Evolutionary conservation across 2,113 vertebrate genomes (phyloP).

Genomic region (Asarcornis scutulata): DNA sequence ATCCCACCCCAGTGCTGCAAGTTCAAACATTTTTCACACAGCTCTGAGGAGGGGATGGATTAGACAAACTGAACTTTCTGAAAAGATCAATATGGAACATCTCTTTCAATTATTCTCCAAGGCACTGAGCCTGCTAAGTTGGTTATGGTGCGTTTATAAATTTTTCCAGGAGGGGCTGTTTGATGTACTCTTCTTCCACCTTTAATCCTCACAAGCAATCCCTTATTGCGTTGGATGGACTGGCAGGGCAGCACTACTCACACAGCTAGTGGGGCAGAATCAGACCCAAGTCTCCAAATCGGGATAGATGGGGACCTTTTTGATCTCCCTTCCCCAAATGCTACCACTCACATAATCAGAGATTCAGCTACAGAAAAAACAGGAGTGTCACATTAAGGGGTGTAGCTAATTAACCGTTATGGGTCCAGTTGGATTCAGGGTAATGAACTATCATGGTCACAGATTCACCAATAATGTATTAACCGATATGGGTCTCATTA

Average conservation of each 20-base stretch:
- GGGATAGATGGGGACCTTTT: neutral
- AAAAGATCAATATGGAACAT: conserved; percentile 74
- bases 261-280: neutral
- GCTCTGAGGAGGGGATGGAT: conserved; percentile 57
- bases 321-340: neutral
- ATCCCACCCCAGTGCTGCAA: conserved; percentile 16
- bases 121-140: conserved; percentile 60
- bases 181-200: conserved; percentile 40
- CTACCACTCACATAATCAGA: neutral
- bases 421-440: too few relatives aligned
- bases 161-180: conserved; percentile 56
- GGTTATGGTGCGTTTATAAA: conserved; percentile 68
- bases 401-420: too few relatives aligned
- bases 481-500: too few relatives aligned
- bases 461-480: too few relatives aligned
- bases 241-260: neutral
- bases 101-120: conserved; percentile 72
- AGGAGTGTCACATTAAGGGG: neutral
- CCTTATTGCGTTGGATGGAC: neutral
- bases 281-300: neutral
- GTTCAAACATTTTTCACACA: neutral
- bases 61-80: conserved; percentile 71
- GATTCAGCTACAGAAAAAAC: neutral
- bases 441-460: too few relatives aligned
- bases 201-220: neutral